Evolutionary conservation across 1,140 invertebrate genomes (phyloP).

Genomic region (Steinernema khuongi): DNA sequence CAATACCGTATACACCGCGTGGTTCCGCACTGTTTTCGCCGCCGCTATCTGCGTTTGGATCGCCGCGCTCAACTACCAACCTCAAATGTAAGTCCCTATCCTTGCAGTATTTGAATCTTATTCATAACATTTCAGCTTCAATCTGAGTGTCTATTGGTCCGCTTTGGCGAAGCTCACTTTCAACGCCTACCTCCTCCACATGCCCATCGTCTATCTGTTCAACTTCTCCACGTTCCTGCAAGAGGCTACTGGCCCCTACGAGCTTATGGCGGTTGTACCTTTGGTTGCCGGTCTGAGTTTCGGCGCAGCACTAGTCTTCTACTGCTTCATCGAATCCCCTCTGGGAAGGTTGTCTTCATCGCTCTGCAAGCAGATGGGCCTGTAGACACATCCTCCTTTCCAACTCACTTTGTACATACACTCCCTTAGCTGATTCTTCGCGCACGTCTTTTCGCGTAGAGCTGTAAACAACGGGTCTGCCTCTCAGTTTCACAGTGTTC

Average conservation of each 20-base stretch:
- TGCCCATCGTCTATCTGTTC: constrained; percentile 55
- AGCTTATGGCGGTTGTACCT: constrained; percentile 44
- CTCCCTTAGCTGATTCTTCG: not conserved
- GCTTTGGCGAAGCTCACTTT: constrained; percentile 52
- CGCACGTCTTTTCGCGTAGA: not conserved
- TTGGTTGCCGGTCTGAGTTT: constrained; percentile 47
- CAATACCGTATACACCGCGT: constrained; percentile 56
- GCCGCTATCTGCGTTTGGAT: constrained; percentile 44
- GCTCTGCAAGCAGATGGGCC: not conserved
- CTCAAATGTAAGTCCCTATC: constrained; percentile 24
- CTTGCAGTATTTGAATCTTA: not conserved
- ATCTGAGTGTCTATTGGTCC: constrained; percentile 35
- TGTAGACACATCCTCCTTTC: not conserved
- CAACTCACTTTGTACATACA: not conserved
- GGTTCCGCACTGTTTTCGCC: constrained; percentile 53
- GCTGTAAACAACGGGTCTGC: constrained; percentile 16
- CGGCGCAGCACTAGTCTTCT: constrained; percentile 46
- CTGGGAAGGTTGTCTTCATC: constrained; percentile 26
- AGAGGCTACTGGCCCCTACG: constrained; percentile 34
- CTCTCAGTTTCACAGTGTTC: not conserved
- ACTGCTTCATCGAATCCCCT: constrained; percentile 50
- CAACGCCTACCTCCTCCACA: constrained; percentile 52
- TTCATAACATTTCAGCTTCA: constrained; percentile 32
- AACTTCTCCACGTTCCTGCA: constrained; percentile 48
- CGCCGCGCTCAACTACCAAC: constrained; percentile 37